Evolutionary conservation across 2,888 invertebrate genomes (phyloP).

Genomic region (Latrodectus elegans): DNA sequence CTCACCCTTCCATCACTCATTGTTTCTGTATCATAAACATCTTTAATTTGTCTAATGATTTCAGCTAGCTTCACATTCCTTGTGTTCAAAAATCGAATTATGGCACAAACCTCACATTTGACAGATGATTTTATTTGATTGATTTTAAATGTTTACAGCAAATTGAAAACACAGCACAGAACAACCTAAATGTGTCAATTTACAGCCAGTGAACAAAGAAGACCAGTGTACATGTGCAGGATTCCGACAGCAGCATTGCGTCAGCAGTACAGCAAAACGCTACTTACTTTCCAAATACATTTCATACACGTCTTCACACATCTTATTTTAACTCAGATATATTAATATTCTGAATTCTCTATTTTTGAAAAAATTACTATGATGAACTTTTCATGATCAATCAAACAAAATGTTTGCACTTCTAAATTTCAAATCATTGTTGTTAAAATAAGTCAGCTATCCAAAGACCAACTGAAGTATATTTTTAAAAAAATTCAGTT

Average conservation of each 20-base stretch:
- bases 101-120: neutral
- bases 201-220: neutral
- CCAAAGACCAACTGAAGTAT: no score
- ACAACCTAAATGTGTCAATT: neutral
- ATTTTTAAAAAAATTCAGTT: no score
- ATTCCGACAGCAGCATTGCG: neutral
- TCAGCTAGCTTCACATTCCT: neutral
- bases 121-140: neutral
- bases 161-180: neutral
- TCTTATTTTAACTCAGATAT: no score
- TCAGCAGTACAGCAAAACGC: neutral
- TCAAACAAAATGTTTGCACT: no score
- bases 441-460: no score
- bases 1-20: no score
- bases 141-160: neutral
- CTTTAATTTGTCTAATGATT: no score
- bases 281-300: neutral
- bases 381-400: no score
- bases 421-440: no score
- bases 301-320: neutral
- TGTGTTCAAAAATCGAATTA: slow-evolving; percentile 2
- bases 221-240: neutral
- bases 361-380: no score
- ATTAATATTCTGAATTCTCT: no score
- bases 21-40: no score